Base-by-base conservation (phyloP, 2,113 vertebrate genomes). In the Ptychochromis oligacanthus region DNA sequence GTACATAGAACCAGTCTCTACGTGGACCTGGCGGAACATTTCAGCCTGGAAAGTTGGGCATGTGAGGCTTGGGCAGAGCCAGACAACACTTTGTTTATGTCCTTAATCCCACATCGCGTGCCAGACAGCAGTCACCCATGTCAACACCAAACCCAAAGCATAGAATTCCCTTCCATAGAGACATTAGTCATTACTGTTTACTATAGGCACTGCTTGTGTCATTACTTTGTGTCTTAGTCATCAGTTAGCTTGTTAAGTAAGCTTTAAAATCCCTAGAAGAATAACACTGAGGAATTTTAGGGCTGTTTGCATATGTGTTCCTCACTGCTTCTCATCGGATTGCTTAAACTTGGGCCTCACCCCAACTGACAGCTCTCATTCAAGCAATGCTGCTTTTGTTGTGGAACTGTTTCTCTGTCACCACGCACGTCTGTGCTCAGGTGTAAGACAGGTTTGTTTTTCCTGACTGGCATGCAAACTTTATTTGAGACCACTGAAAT, bases 61-160 rank as follows among this genome's bases (percentile, higher is more conserved):
- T 54, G 49, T 36, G 22, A 78, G 59, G 13, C 34, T 36, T 1
- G 24, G 82, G 87, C 34, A 24, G 46, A 87, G 83, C 28, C 75
- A 92, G 90, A 88, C 87, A n/a, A 80, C 82, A 77, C 85, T 93
- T 87, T 94, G 89, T 94, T 93, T 91, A 92, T 92, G 85, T 87
- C 86, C 83, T 87, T 87, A 75, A 87, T 77, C 90, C 91, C 79
- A 92, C 93, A 94, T 94, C 67, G 87, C 92, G 89, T 94, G 93
- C 88, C 93, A 94, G 89, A 92, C 81, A 15, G 87, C 88, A 93
- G 87, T 93, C 91, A 89, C 80, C 79, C 78, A 75, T 79, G 88
- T 93, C 92, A 91, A 89, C 93, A 92, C 91, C 75, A 46, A 89
- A 86, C 77, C 81, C 54, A 52, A 83, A 88, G 83, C 79, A 80